Base-by-base conservation (phyloP, 2,113 vertebrate species). In the Neotoma lepida region DNA sequence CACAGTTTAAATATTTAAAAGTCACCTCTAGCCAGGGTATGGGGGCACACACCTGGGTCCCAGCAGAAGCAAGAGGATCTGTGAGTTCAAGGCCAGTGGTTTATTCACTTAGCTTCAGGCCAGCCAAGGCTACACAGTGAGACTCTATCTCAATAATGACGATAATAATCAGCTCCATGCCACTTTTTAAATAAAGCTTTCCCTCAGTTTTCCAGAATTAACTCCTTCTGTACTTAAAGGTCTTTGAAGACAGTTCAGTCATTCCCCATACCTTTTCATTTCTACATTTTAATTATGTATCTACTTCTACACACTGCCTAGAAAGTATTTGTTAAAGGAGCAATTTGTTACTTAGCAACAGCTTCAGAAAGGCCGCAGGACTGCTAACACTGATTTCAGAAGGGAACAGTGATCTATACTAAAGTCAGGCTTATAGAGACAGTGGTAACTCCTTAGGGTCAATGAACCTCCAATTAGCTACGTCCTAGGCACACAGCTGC, bases 331-430 rank as follows among this genome's bases (percentile, higher is more conserved):
- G 88, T 91, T 91, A 89, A 95, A 76, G 30, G 39, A 94, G 9
- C 54, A 89, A 82, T 56, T 93, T 46, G 95, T 94, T 73, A 89
- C 35, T 91, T 95, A 91, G 44, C 73, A 68, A 86, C 88, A 77
- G 86, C 28, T n/a, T 94, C 64, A 61, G 88, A 74, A 92, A 92
- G 56, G 56, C 80, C 39, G 15, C 39, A 44, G 80, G 80, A 18
- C 8, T 1, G 14, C 24, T 61, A 17, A 44, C 80, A 63, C 39
- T 84, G n/a, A 63, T 63, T 84, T 44, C 39, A 58, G 58, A 84
- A 30, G 56, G n/a, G 35, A n/a, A 14, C 39, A 63, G 26, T 41
- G 56, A 30, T 17, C 39, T 41, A 8, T 28, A 41, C 80, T 63
- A 61, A 61, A 84, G 56, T 61, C 26, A 30, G 56, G 39, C n/a